These are phyloP conservation scores for Chloroceryle inda DNA, from an alignment of 2,797 vertebrate genomes.

Conservation along the genomic window DNA sequence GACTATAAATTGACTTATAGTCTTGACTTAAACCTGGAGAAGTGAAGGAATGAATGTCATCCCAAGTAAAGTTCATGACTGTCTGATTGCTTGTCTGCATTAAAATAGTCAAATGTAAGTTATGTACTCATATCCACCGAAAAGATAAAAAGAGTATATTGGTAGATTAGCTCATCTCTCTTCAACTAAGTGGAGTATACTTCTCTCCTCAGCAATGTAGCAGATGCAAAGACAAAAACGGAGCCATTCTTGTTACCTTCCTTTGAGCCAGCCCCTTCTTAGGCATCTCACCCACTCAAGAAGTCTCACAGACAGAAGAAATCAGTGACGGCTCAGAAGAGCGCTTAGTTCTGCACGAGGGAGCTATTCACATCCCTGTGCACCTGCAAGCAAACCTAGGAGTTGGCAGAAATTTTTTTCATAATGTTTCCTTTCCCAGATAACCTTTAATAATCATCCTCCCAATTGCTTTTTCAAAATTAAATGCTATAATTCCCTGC, in stretches of 20 bases:
- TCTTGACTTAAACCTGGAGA: background rate
- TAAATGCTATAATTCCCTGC: slow-evolving; percentile 9
- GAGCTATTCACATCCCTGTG: background rate
- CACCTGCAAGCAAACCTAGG: background rate
- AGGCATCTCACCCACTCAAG: background rate
- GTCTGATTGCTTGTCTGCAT: background rate
- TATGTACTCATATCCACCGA: background rate
- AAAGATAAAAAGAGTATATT: background rate
- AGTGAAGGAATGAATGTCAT: background rate
- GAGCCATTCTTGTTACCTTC: rapidly evolving
- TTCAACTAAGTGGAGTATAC: background rate
- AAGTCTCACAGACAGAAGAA: background rate
- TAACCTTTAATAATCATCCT: slow-evolving; percentile 29
- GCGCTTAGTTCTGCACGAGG: background rate
- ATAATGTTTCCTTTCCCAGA: slow-evolving; percentile 6
- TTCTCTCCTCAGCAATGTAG: background rate
- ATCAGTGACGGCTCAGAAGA: rapidly evolving
- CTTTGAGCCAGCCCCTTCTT: background rate
- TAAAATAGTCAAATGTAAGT: slow-evolving; percentile 10
- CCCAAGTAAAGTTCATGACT: background rate
- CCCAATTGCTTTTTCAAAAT: slow-evolving; percentile 23
- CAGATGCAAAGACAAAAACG: background rate
- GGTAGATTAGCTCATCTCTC: background rate
- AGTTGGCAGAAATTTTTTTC: background rate
- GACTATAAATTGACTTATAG: background rate